Percentiles rank a stretch among this genome's conserved stretches.
Evolutionary conservation across 2,888 invertebrate genomes (phyloP).

Genomic region (Nebria brevicollis): DNA sequence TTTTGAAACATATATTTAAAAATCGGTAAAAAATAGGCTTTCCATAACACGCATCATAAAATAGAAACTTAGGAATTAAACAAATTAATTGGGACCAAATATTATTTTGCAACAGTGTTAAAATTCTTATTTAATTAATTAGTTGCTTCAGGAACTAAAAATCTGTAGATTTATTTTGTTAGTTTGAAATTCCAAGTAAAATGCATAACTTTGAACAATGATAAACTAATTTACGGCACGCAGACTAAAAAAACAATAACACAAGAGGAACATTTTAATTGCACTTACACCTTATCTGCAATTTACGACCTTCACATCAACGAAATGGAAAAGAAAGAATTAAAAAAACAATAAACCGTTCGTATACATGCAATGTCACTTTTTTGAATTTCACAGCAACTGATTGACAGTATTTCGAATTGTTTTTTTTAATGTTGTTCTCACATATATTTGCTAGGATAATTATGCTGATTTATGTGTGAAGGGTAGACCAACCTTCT

Average conservation of each 20-base stretch:
- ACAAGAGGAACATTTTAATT: conserved; percentile 28
- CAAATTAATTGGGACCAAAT: no score
- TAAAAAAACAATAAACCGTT: conserved; percentile 37
- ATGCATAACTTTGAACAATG: no score
- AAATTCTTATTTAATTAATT: no score
- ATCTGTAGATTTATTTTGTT: no score
- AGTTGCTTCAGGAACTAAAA: no score
- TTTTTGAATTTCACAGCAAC: conserved; percentile 35
- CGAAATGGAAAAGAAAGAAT: neutral
- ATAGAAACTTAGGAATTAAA: no score
- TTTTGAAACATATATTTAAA: neutral
- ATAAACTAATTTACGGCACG: neutral
- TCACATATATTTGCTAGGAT: conserved; percentile 37
- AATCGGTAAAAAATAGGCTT: neutral
- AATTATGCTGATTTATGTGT: conserved; percentile 35
- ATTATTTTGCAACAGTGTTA: no score
- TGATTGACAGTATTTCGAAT: conserved; percentile 41
- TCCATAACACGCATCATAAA: neutral
- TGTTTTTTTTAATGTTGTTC: conserved; percentile 18
- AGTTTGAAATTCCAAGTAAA: no score
- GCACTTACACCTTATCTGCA: conserved; percentile 32
- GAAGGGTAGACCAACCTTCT: conserved; percentile 11
- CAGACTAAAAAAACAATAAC: conserved; percentile 15
- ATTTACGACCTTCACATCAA: neutral
- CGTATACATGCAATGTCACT: conserved; percentile 43